phyloP scores from a whole-genome alignment of 2,797 vertebrate genomes.

The Artibeus lituratus region DNA sequence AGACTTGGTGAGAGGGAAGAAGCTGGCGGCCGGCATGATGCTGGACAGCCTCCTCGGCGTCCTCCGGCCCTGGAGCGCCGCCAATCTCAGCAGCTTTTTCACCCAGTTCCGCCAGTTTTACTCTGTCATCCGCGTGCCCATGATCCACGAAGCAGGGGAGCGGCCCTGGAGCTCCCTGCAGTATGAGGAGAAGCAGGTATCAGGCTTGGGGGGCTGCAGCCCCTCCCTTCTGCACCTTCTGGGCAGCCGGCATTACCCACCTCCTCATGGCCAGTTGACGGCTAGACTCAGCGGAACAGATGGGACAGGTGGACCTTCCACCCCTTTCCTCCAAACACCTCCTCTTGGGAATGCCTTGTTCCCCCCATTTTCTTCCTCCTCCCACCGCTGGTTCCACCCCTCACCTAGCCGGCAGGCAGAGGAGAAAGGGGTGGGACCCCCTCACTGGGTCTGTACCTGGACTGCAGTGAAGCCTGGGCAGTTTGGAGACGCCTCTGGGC shows the following conservation, averaged over 20 bases:
- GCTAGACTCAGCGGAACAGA: no score
- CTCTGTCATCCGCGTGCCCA: slow-evolving; percentile 67
- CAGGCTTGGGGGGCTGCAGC: fast-evolving
- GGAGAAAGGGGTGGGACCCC: no score
- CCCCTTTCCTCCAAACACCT: fast-evolving
- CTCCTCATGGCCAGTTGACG: fast-evolving
- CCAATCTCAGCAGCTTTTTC: slow-evolving; percentile 85
- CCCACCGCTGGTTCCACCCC: not conserved
- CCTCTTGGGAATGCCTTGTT: fast-evolving
- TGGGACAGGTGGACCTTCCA: fast-evolving
- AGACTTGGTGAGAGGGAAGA: slow-evolving; percentile 82
- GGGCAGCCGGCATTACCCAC: not conserved
- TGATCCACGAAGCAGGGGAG: slow-evolving; percentile 64
- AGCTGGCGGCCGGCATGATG: slow-evolving; percentile 86
- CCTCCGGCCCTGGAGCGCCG: slow-evolving; percentile 82
- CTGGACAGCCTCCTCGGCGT: slow-evolving; percentile 88
- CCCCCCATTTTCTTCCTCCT: not conserved
- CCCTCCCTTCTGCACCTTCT: not conserved
- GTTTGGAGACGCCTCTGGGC: not conserved
- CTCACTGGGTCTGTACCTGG: fast-evolving
- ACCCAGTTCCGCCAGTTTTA: slow-evolving; percentile 87
- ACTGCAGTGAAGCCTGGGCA: not conserved
- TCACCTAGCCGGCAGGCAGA: not conserved
- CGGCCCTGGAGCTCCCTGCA: slow-evolving; percentile 73
- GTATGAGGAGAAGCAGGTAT: slow-evolving; percentile 82